Conservation (phyloP, 2,113 vertebrate genomes). For the Engraulis encrasicolus region DNA sequence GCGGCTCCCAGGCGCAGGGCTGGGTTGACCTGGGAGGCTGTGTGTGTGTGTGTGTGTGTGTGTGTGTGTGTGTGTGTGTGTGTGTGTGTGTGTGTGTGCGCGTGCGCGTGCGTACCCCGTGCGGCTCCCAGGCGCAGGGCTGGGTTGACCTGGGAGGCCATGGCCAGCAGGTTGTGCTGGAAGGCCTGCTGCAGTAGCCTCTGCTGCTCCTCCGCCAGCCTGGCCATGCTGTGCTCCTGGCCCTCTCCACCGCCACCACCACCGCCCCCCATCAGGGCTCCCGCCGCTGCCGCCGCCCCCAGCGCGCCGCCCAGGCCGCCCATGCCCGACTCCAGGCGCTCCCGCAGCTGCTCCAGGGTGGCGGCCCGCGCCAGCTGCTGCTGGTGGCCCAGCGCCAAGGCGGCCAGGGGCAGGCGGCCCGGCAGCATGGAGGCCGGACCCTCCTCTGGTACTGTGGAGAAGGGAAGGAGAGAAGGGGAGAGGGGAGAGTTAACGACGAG, state of each 20-base stretch:
- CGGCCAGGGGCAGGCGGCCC: slow-evolving; percentile 81
- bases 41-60: neutral
- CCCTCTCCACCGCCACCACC: slow-evolving; percentile 74
- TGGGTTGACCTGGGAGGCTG: slow-evolving; percentile 86
- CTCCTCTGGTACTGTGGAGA: slow-evolving; percentile 62
- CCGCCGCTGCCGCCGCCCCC: slow-evolving; percentile 19
- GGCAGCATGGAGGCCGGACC: slow-evolving; percentile 70
- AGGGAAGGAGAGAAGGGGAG: neutral
- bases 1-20: slow-evolving; percentile 85
- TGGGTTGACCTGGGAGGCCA: slow-evolving; percentile 87
- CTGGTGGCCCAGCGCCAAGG: slow-evolving; percentile 79
- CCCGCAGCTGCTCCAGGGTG: slow-evolving; percentile 88
- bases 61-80: no score
- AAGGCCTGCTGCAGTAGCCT: slow-evolving; percentile 92
- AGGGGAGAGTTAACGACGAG: neutral
- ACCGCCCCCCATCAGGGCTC: no score
- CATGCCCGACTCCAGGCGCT: slow-evolving; percentile 82
- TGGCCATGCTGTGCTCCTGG: slow-evolving; percentile 83
- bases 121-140: slow-evolving; percentile 85
- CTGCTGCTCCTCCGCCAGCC: slow-evolving; percentile 89
- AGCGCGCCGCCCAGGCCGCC: slow-evolving; percentile 41
- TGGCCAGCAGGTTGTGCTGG: slow-evolving; percentile 89
- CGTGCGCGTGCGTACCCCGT: slow-evolving; percentile 78
- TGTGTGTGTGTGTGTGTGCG: neutral
- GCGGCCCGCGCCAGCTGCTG: slow-evolving; percentile 82